phyloP scores from a whole-genome alignment of 2,797 vertebrate species.

The Phoxinus dragarum region DNA sequence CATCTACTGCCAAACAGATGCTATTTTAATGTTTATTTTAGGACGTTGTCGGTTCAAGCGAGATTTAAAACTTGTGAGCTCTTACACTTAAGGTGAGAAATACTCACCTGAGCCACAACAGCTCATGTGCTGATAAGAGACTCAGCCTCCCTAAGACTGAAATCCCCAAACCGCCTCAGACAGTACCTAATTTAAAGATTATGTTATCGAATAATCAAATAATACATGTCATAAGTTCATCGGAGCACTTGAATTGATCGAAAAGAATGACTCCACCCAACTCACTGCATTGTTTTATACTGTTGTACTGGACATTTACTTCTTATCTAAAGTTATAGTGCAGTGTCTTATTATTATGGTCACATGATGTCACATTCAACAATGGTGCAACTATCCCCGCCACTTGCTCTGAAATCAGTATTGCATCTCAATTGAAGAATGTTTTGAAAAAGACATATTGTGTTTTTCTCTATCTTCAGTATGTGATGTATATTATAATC shows the following conservation, averaged over 20 bases:
- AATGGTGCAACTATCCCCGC: neutral
- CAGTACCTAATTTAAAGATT: constrained; percentile 4
- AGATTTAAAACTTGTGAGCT: neutral
- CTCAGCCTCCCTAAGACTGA: constrained; percentile 12
- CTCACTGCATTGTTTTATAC: neutral
- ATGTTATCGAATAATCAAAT: constrained; percentile 15
- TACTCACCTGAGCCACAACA: neutral
- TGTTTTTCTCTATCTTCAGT: neutral
- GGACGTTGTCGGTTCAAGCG: neutral
- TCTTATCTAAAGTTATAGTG: neutral
- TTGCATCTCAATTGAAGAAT: neutral
- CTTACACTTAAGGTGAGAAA: constrained; percentile 13
- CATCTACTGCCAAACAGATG: neutral
- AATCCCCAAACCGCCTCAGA: neutral
- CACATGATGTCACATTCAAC: neutral
- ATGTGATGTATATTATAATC: neutral
- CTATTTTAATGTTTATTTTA: constrained; percentile 16
- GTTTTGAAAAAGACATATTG: neutral
- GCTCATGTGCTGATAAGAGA: constrained; percentile 4
- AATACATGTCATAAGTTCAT: constrained; percentile 1
- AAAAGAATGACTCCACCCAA: neutral
- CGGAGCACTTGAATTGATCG: neutral
- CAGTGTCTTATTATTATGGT: neutral
- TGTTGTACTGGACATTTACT: neutral
- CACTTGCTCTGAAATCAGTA: neutral